Evolutionary conservation across 2,113 vertebrate genomes (phyloP).

Genomic region (Calyptomena viridis): DNA sequence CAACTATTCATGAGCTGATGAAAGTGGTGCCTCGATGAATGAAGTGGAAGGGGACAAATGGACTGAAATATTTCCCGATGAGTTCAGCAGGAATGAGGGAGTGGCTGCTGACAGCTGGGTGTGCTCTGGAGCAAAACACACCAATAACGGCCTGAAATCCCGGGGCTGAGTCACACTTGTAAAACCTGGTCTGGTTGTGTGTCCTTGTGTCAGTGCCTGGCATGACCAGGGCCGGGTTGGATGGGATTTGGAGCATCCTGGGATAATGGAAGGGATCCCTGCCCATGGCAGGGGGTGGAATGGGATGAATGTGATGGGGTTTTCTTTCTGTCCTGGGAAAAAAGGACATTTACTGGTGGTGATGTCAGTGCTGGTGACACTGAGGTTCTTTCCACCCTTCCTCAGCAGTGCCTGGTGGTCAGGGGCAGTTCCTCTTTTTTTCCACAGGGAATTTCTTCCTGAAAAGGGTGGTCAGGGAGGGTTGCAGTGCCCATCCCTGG

Average conservation of each 20-base stretch:
- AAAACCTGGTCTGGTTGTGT: accelerated
- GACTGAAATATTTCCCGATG: background rate
- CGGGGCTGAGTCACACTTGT: background rate
- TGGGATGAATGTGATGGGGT: background rate
- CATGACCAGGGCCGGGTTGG: background rate
- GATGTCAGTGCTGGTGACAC: background rate
- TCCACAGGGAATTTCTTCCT: accelerated
- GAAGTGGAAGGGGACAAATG: background rate
- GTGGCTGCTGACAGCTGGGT: background rate
- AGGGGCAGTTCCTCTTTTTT: background rate
- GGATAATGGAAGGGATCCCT: background rate
- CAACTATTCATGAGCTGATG: background rate
- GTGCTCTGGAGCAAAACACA: background rate
- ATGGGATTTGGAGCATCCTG: background rate
- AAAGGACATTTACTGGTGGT: background rate
- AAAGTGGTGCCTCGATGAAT: background rate
- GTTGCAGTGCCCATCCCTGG: background rate
- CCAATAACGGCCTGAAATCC: background rate
- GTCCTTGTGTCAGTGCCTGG: background rate
- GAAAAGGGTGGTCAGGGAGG: background rate
- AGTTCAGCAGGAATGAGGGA: background rate
- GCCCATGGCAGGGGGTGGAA: background rate
- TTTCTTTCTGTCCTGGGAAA: background rate
- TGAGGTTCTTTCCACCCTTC: background rate
- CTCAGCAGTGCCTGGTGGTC: background rate